Evolutionary conservation across 1,140 invertebrate species (phyloP).

Genomic region (Ditylenchus dipsaci): DNA sequence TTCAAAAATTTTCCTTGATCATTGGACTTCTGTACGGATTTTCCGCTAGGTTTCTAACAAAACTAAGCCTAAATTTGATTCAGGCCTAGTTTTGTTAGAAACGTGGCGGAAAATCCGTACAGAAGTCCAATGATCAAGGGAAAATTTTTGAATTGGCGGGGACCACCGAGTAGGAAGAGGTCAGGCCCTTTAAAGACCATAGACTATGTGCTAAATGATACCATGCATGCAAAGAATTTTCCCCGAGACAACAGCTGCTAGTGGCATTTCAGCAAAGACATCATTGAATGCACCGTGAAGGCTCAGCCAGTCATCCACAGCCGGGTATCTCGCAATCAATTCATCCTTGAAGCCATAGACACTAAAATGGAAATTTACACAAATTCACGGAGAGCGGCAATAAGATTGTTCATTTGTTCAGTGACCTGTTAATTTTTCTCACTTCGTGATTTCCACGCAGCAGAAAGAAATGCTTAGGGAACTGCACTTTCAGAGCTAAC

Average conservation of each 20-base stretch:
- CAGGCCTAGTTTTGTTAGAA: too few relatives aligned
- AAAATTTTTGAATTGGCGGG: too few relatives aligned
- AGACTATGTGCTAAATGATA: background rate
- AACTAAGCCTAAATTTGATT: too few relatives aligned
- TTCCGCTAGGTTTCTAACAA: too few relatives aligned
- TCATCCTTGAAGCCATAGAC: slow-evolving; percentile 43
- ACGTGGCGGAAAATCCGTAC: too few relatives aligned
- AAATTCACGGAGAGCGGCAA: background rate
- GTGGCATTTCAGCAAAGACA: slow-evolving; percentile 45
- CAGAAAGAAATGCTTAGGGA: slow-evolving; percentile 67
- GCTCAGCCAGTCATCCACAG: slow-evolving; percentile 5
- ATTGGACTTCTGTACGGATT: too few relatives aligned
- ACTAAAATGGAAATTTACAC: slow-evolving; percentile 17
- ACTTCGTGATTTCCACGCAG: slow-evolving; percentile 46
- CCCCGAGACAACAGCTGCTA: slow-evolving; percentile 41
- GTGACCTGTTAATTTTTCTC: slow-evolving; percentile 3
- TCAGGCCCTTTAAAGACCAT: background rate
- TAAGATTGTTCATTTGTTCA: background rate
- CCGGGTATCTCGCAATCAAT: slow-evolving; percentile 18
- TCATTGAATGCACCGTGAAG: slow-evolving; percentile 61
- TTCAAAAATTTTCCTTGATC: too few relatives aligned
- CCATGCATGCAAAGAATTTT: slow-evolving; percentile 48
- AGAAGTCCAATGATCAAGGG: too few relatives aligned
- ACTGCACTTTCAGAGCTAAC: slow-evolving; percentile 63
- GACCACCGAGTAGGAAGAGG: too few relatives aligned